phyloP scores from a whole-genome alignment of 2,113 vertebrate species.

The Collichthys lucidus region DNA sequence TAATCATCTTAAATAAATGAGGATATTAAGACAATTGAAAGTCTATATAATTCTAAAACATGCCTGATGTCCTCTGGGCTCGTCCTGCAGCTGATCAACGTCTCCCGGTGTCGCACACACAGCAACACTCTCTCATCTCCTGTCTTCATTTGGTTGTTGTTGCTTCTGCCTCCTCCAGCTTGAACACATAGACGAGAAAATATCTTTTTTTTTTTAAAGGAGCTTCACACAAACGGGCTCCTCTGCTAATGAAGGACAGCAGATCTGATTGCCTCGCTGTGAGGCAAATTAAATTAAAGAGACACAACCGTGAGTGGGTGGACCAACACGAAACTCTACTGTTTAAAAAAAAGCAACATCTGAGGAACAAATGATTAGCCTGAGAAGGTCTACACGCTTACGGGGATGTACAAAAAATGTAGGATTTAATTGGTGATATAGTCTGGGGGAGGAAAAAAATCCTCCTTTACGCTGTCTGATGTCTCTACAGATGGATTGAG shows the following conservation, averaged over 20 bases:
- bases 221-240: constrained; percentile 36
- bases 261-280: constrained; percentile 41
- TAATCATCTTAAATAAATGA: neutral
- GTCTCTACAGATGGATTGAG: constrained; percentile 1
- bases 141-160: constrained; percentile 6
- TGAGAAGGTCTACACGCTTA: constrained; percentile 13
- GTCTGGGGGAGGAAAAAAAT: neutral
- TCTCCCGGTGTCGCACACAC: neutral
- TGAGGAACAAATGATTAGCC: constrained; percentile 43
- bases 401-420: neutral
- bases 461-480: neutral
- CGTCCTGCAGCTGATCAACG: neutral
- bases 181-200: neutral
- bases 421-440: constrained; percentile 26
- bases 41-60: neutral
- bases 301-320: constrained; percentile 25
- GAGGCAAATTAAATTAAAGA: constrained; percentile 43
- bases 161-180: constrained; percentile 11
- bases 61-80: neutral
- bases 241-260: constrained; percentile 56
- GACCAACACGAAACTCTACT: neutral
- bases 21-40: neutral
- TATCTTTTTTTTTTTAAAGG: neutral
- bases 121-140: constrained; percentile 3
- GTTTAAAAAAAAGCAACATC: constrained; percentile 41